Evolutionary conservation across 2,113 vertebrate species (phyloP).

Genomic region (Atrichornis clamosus): DNA sequence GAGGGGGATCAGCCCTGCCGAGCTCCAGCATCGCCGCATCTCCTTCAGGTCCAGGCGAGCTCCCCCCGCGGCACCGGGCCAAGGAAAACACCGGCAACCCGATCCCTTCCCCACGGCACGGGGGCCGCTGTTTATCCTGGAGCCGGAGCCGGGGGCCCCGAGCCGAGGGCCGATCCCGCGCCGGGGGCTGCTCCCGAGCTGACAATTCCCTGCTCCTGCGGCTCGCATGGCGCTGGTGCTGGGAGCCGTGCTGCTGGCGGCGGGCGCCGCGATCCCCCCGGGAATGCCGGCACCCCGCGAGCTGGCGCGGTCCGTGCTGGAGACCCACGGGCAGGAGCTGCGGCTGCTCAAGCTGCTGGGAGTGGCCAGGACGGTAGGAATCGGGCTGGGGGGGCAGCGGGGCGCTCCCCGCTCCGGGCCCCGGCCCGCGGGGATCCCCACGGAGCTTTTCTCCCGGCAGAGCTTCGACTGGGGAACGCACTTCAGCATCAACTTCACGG

Average conservation of each 20-base stretch:
- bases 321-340: constrained; percentile 38
- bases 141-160: not conserved
- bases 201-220: not conserved
- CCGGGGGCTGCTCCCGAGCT: not conserved
- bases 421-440: not conserved
- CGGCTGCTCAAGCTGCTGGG: constrained; percentile 20
- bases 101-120: not conserved
- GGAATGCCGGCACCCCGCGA: not conserved
- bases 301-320: not conserved
- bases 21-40: not conserved
- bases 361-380: constrained; percentile 25
- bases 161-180: not conserved
- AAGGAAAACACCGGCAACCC: not conserved
- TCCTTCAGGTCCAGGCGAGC: not conserved
- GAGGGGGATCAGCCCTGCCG: not conserved
- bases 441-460: not conserved
- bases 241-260: not conserved
- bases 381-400: accelerated
- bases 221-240: not conserved
- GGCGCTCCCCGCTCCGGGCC: too few relatives aligned
- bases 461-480: constrained; percentile 31
- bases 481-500: constrained; percentile 58
- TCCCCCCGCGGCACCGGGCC: not conserved
- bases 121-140: not conserved
- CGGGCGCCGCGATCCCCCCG: not conserved